Evolutionary conservation across 2,113 vertebrate species (phyloP), one percentile per base, ranked within the genome.

Genomic region (Trichechus manatus): DNA sequence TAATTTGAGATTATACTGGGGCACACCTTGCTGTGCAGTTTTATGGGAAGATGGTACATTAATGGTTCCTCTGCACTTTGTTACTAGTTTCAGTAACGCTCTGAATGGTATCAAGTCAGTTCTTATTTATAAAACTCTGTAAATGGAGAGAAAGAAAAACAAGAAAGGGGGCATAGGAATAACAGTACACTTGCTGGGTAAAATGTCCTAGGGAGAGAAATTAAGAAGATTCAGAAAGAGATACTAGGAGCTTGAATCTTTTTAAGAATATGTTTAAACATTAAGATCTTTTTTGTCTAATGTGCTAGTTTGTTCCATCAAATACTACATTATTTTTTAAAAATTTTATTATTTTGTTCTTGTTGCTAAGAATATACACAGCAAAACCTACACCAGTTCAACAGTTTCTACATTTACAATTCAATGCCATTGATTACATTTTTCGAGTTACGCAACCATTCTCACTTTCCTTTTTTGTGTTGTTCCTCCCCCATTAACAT

Each of bases 111-210:
- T 92, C 86, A 88, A 91, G 50, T 59, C 44, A 19, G 66, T 87
- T 86, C 36, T 89, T 25, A 89, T 96, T 97, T 91, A 96, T 91
- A 96, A 93, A 42, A 94, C 42, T 96, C 50, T 56, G 13, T 95
- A 91, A 68, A 72, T 33, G 64, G 36, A 91, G 23, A 90, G 10
- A 94, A 86, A 91, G 22, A 89, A 95, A n/a, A 9, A 44, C 29
- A 88, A 95, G 36, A 39, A 95, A 93, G 44, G 10, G 7, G 39
- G 1, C 1, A 1, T n/a, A 86, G n/a, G 22, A 70, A 91, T 66
- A 92, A 53, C 23, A 53, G n/a, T 82, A 33, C 13, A 94, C 13
- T 39, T 56, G 17, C 9, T 68, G 23, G 1, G 61, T 29, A 33
- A 89, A 95, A 44, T 96, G 14, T 86, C 2, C 25, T 89, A 61